A percentile compares a stretch with the other conserved stretches of the same genome.
phyloP scores from a whole-genome alignment of 2,888 invertebrate genomes.

The Gastrophysa polygoni region DNA sequence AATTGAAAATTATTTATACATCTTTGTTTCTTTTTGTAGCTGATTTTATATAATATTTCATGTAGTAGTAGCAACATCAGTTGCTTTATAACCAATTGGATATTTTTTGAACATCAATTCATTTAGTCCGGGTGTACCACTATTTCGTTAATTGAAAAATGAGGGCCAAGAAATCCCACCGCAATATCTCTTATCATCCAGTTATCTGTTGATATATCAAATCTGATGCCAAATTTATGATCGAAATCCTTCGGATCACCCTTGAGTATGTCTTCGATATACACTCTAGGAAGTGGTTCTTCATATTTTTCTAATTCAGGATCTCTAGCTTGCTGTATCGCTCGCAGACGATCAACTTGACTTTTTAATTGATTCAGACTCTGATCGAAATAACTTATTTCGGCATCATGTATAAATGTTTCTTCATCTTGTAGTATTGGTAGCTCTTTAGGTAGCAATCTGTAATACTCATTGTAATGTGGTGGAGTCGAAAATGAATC shows the following conservation, averaged over 20 bases:
- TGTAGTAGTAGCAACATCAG: no score
- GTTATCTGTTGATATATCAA: not conserved
- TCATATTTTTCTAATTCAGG: not conserved
- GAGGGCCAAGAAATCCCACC: not conserved
- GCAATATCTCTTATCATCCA: not conserved
- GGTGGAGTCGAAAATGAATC: no score
- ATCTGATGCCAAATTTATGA: no score
- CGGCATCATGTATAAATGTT: not conserved
- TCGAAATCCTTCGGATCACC: no score
- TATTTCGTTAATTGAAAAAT: constrained; percentile 3
- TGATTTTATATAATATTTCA: no score
- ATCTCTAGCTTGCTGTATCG: not conserved
- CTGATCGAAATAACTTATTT: not conserved
- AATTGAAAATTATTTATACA: no score
- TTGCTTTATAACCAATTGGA: no score
- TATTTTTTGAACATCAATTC: no score
- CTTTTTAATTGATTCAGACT: not conserved
- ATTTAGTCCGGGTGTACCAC: no score
- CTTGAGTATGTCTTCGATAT: no score
- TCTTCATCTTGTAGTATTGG: not conserved
- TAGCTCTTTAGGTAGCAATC: not conserved
- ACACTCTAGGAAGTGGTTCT: no score
- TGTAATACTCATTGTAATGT: not conserved
- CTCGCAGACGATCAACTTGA: not conserved
- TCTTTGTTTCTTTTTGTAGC: no score